Conservation (phyloP, 1,140 invertebrate species). For the Protaetia brevitarsis region DNA sequence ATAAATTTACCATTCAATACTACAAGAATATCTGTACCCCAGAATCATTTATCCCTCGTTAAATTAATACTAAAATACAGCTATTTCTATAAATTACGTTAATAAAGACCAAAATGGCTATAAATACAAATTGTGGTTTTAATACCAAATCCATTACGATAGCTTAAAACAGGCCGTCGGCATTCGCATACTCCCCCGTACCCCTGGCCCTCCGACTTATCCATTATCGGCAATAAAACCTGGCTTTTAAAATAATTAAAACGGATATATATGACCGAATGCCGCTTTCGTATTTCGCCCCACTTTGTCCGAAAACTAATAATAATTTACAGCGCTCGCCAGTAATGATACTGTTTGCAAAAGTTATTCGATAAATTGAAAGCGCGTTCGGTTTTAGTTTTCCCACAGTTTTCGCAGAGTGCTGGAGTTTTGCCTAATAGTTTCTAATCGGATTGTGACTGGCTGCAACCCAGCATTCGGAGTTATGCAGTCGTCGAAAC, state of each 20-base stretch:
- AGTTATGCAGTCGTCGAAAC: not conserved
- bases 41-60: too few relatives aligned
- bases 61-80: not conserved
- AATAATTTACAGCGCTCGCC: not conserved
- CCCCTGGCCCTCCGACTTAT: not conserved
- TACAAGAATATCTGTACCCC: too few relatives aligned
- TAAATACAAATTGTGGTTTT: not conserved
- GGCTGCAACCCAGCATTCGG: not conserved
- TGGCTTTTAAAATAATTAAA: slow-evolving; percentile 19
- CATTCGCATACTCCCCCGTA: not conserved
- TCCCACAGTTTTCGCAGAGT: too few relatives aligned
- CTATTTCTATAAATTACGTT: not conserved
- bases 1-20: too few relatives aligned
- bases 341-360: not conserved
- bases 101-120: not conserved
- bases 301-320: slow-evolving; percentile 1
- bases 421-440: too few relatives aligned
- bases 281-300: not conserved
- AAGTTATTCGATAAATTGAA: not conserved
- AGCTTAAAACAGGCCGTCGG: not conserved
- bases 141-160: not conserved
- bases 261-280: not conserved
- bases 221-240: slow-evolving; percentile 15
- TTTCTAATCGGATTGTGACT: too few relatives aligned
- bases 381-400: not conserved